phyloP scores from a whole-genome alignment of 2,888 invertebrate species.

The Graphium colonna region DNA sequence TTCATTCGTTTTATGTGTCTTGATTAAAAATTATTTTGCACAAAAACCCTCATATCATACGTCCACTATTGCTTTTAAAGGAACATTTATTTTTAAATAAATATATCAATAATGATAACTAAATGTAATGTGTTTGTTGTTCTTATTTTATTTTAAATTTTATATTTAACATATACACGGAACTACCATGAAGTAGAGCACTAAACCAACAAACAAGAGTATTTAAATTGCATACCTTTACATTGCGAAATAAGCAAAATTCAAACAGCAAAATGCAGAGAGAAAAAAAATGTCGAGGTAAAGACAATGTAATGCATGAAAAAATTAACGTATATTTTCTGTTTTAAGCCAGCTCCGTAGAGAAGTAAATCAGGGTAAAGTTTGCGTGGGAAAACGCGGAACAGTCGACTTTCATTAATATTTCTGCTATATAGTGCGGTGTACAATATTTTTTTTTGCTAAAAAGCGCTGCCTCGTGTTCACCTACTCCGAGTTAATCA shows the following conservation, averaged over 20 bases:
- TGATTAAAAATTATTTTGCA: too few species aligned
- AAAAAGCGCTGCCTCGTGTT: background rate
- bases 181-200: background rate
- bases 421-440: background rate
- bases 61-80: too few species aligned
- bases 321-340: conserved; percentile 13
- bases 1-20: too few species aligned
- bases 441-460: background rate
- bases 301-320: conserved; percentile 11
- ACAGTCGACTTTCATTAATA: conserved; percentile 15
- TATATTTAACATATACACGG: background rate
- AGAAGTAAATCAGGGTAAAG: conserved; percentile 6
- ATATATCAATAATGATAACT: too few species aligned
- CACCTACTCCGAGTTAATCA: background rate
- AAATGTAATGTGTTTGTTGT: too few species aligned
- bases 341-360: background rate
- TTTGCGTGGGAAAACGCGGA: conserved; percentile 6
- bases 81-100: too few species aligned
- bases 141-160: background rate
- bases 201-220: background rate
- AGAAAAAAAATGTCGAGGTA: conserved; percentile 5
- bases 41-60: too few species aligned
- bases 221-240: conserved; percentile 1
- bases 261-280: background rate
- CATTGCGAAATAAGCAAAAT: conserved; percentile 8